Base-by-base conservation (phyloP, 2,113 vertebrate genomes). In the Carettochelys insculpta region DNA sequence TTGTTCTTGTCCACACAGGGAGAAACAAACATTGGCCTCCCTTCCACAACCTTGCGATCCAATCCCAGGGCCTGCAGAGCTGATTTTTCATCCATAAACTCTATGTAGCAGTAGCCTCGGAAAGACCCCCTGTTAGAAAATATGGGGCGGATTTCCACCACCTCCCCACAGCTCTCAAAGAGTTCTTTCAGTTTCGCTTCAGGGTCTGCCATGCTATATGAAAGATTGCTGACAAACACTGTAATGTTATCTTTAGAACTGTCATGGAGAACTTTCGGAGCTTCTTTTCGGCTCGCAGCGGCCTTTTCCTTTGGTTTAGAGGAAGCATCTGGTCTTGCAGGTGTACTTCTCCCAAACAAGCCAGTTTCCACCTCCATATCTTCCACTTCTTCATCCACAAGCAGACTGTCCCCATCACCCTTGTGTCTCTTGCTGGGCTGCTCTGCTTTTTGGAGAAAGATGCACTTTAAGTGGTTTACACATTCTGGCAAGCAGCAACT, bases 1-100 rank as follows among this genome's bases (percentile, higher is more conserved):
- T 98, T 99, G 97, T 96, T 99, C 97, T 99, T 99, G 96, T 99
- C 99, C 8, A 99, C 98, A 80, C 99, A 99, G 0, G 99, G 99
- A 4, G 99, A 99, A 14, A 99, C 99, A 89, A 99, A 99, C 99
- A 99, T 99, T 0, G 99, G 99, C 92, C 99, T 98, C 22, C 98
- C 99, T 9, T 98, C 98, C 71, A 99, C 95, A 0, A 96, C 96
- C 38, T 93, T 97, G 19, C 99, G 97, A 90, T 99, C 99, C 94
- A 99, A 77, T 89, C 97, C 97, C 83, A 99, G 97, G 2, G 99
- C 99, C 77, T 98, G 98, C 2, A 92, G 29, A 4, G 98, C 98
- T 0, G 98, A 96, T n/a, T 95, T 96, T 24, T 97, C 95, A 1
- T 99, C 98, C 83, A 97, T 96, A 88, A 99, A 99, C 93, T 99